Evolutionary conservation across 2,113 vertebrate species (phyloP), one percentile per base, ranked within the genome.

Genomic region (Camelus dromedarius): DNA sequence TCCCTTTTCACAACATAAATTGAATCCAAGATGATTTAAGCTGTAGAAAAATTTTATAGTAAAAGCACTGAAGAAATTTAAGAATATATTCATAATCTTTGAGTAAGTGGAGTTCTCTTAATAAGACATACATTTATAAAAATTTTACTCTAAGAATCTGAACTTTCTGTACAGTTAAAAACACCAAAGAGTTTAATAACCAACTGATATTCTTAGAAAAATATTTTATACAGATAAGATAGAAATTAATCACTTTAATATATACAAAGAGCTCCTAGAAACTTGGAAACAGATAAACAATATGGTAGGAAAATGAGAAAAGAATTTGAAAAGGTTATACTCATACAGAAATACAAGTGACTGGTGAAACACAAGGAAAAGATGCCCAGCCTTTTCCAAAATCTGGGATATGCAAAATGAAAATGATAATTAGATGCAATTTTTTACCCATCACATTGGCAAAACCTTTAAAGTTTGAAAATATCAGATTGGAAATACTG

Each of bases 381-480:
- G 52, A 91, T 46, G 5, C 10, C 56, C 42, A 95, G 48, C 5
- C n/a, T 28, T 93, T 46, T 32, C 86, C 30, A 28, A 28, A 89
- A 90, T 52, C 5, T 54, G 22, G 13, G 30, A 72, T 9, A 26
- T 42, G 0, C 13, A 87, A 91, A 88, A 60, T 83, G 38, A n/a
- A 54, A 67, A 48, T 26, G 26, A 67, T 35, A 60, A 86, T 80
- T 80, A 87, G 52, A 62, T 42, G 3, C 7, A 32, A 52, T 56
- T 50, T 69, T 89, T 79, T 85, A 90, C 9, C 30, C 24, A 64
- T 66, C 5, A 28, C 15, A 62, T 73, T 42, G 28, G 24, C 16
- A 50, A 91, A 88, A 64, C 28, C 14, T 77, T 91, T 72, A 42
- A 87, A 72, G 32, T 50, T 77, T 52, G 8, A 96, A 84, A 96